These are phyloP conservation scores for Limenitis camilla DNA, from an alignment of 2,888 invertebrate genomes.

Conservation along the genomic window DNA sequence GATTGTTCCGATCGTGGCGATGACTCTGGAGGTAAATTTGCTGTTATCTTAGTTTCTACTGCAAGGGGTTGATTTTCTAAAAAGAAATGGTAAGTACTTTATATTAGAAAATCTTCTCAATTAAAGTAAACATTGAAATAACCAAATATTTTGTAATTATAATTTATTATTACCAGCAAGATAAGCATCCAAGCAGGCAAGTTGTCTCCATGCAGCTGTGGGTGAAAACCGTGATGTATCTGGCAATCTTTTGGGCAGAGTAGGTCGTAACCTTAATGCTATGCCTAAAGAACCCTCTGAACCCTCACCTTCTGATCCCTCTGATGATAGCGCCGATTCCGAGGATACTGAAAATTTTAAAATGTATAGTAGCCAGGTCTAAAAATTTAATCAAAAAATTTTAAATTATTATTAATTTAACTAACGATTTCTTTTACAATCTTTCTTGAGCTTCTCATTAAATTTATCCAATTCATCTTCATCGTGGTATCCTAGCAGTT, in stretches of 20 bases:
- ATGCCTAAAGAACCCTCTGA: slow-evolving; percentile 76
- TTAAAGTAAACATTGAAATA: no score
- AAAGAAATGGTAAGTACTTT: slow-evolving; percentile 1
- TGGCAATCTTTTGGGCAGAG: slow-evolving; percentile 84
- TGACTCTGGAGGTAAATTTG: slow-evolving; percentile 55
- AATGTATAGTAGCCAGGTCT: no score
- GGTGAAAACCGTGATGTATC: slow-evolving; percentile 88
- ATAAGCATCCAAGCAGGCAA: slow-evolving; percentile 77
- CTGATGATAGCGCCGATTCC: slow-evolving; percentile 74
- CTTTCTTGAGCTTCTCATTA: slow-evolving; percentile 54
- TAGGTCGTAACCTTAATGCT: slow-evolving; percentile 83
- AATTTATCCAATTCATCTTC: slow-evolving; percentile 65
- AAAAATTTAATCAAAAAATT: neutral
- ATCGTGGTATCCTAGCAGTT: slow-evolving; percentile 57
- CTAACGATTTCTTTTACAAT: slow-evolving; percentile 60
- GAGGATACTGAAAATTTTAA: slow-evolving; percentile 54
- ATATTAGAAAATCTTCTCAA: neutral
- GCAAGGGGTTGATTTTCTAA: slow-evolving; percentile 58
- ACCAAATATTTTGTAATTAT: no score
- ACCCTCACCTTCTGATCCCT: slow-evolving; percentile 65
- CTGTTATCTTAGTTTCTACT: slow-evolving; percentile 67
- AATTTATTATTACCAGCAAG: slow-evolving; percentile 42
- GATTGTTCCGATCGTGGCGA: slow-evolving; percentile 68
- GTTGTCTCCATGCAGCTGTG: slow-evolving; percentile 86
- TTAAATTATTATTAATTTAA: slow-evolving; percentile 8